A percentile compares a stretch with the other conserved stretches of the same genome.
These are phyloP conservation scores for Craseonycteris thonglongyai DNA, from an alignment of 2,113 vertebrate species.

Conservation along the genomic window DNA sequence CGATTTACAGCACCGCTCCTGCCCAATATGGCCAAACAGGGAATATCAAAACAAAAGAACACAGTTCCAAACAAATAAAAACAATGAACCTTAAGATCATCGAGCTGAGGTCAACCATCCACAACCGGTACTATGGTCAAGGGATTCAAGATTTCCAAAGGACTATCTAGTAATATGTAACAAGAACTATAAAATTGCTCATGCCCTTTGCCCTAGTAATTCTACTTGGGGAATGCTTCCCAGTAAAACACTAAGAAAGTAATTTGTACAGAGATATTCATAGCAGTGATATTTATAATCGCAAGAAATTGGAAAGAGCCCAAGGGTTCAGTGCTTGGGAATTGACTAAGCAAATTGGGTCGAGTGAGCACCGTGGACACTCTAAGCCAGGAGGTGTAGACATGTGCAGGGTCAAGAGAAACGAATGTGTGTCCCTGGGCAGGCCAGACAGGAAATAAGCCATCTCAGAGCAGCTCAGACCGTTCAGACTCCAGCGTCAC, in stretches of 20 bases:
- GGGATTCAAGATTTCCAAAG: not conserved
- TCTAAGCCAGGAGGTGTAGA: not conserved
- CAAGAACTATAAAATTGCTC: slow-evolving; percentile 22
- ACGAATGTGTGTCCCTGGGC: fast-evolving
- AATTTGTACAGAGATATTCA: slow-evolving; percentile 69
- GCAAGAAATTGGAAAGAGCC: slow-evolving; percentile 58
- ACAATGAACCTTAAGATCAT: not conserved
- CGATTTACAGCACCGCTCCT: not conserved
- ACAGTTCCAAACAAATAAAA: not conserved
- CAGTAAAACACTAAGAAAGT: slow-evolving; percentile 64
- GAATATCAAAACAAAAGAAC: not conserved
- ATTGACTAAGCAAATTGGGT: slow-evolving; percentile 56
- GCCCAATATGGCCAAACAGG: not conserved
- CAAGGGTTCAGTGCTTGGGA: slow-evolving; percentile 45
- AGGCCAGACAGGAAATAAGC: not conserved
- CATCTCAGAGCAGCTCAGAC: not conserved
- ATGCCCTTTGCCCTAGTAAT: slow-evolving; percentile 43
- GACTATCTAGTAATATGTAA: slow-evolving; percentile 14
- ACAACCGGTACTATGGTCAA: not conserved
- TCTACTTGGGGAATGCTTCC: slow-evolving; percentile 57
- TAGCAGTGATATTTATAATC: slow-evolving; percentile 69
- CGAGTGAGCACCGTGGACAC: not conserved
- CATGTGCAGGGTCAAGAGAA: not conserved
- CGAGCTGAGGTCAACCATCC: not conserved
- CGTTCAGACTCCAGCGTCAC: not conserved